phyloP scores from a whole-genome alignment of 2,888 invertebrate species.

The Itoplectis maculator region DNA sequence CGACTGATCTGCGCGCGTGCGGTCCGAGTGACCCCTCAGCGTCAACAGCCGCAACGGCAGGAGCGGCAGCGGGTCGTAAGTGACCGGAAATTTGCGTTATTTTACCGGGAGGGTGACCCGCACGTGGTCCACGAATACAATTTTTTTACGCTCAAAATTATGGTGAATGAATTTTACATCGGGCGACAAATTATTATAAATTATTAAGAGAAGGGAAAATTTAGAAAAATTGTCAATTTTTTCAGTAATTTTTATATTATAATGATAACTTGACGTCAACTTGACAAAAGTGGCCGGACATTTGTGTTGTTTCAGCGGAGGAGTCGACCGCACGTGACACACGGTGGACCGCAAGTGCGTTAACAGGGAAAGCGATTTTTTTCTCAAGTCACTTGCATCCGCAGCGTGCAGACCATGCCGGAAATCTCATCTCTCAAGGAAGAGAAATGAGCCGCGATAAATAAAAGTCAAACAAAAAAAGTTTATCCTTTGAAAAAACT shows the following conservation, averaged over 20 bases:
- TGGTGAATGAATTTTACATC: no score
- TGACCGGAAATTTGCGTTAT: conserved; percentile 65
- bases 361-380: conserved; percentile 53
- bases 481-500: no score
- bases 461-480: no score
- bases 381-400: conserved; percentile 16
- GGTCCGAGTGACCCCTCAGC: not conserved
- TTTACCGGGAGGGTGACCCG: conserved; percentile 43
- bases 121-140: conserved; percentile 23
- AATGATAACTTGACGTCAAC: no score
- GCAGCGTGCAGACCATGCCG: not conserved
- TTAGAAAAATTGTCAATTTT: no score
- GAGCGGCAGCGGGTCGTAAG: conserved; percentile 11
- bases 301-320: conserved; percentile 61
- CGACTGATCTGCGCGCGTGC: conserved; percentile 8
- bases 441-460: no score
- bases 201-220: no score
- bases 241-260: no score
- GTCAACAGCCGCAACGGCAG: not conserved
- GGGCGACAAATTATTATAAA: no score
- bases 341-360: conserved; percentile 44
- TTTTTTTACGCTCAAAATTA: conserved; percentile 25
- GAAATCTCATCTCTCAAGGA: not conserved
- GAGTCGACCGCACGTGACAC: conserved; percentile 2
- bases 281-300: conserved; percentile 53